Conservation (phyloP, 2,888 invertebrate species). For the Rapana venosa region DNA sequence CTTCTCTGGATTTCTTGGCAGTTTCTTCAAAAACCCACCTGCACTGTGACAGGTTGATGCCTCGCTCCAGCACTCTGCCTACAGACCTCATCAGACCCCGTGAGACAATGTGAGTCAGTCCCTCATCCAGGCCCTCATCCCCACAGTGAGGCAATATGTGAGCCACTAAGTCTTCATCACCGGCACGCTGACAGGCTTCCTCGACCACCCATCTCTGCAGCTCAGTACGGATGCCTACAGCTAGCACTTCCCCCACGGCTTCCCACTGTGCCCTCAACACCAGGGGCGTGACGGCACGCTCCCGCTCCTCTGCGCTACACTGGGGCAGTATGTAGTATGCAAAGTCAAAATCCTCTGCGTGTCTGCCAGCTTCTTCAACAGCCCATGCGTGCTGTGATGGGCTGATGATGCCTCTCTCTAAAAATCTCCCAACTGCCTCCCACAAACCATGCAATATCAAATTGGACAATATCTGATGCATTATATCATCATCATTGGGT, state of each 20-base stretch:
- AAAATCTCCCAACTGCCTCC: neutral
- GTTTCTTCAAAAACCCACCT: neutral
- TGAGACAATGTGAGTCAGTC: neutral
- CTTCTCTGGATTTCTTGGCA: too few relatives aligned
- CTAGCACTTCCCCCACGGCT: neutral
- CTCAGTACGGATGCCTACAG: neutral
- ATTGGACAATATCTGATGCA: neutral
- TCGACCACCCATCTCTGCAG: constrained; percentile 14
- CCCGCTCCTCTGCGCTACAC: neutral
- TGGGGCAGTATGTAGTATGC: neutral
- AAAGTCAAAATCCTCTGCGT: neutral
- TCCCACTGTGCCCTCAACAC: neutral
- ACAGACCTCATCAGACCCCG: neutral
- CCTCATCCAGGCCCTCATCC: neutral
- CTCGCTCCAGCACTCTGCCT: neutral
- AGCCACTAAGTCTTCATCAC: neutral
- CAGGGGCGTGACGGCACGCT: neutral
- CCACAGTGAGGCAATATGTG: neutral
- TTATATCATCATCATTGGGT: neutral
- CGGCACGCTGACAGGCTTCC: neutral
- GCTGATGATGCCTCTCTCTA: neutral
- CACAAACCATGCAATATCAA: neutral
- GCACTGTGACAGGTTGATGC: too few relatives aligned
- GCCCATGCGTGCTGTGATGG: neutral
- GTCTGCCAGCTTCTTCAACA: neutral